Percentiles rank a stretch among this genome's conserved stretches.
These are phyloP conservation scores for Drosophila nikananu DNA, from an alignment of 1,140 invertebrate species.

Conservation along the genomic window DNA sequence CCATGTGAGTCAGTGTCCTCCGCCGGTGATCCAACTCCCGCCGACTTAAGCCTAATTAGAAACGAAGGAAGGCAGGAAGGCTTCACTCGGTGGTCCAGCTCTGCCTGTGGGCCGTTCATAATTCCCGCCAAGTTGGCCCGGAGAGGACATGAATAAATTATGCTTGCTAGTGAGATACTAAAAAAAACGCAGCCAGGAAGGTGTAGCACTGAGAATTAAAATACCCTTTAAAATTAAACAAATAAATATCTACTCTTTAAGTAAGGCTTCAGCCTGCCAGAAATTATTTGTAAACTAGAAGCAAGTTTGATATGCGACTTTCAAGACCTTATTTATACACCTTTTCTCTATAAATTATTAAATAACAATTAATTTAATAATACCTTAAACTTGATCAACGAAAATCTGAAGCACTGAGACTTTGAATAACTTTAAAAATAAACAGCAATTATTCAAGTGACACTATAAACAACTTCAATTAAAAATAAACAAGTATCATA, in stretches of 20 bases:
- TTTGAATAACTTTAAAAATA: too few relatives aligned
- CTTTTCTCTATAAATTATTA: too few relatives aligned
- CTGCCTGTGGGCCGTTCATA: constrained; percentile 48
- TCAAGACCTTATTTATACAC: too few relatives aligned
- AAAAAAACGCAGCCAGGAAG: neutral
- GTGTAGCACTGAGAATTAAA: neutral
- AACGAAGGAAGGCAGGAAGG: constrained; percentile 31
- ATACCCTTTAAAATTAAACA: neutral
- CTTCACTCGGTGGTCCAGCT: neutral
- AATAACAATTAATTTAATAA: too few relatives aligned
- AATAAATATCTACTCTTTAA: neutral
- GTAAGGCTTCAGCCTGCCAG: too few relatives aligned
- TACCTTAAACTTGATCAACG: too few relatives aligned
- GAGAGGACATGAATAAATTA: constrained; percentile 69
- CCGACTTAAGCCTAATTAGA: constrained; percentile 67
- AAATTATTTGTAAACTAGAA: neutral
- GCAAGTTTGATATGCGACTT: too few relatives aligned
- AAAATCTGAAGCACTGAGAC: too few relatives aligned
- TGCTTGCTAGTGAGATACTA: neutral
- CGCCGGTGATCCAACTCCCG: constrained; percentile 19
- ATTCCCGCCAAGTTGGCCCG: constrained; percentile 53
- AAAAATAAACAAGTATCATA: too few relatives aligned
- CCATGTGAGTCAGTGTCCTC: constrained; percentile 4
- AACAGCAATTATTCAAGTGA: too few relatives aligned
- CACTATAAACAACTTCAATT: too few relatives aligned